Base-by-base conservation (phyloP, 2,888 invertebrate species). In the Drosophila subsilvestris region DNA sequence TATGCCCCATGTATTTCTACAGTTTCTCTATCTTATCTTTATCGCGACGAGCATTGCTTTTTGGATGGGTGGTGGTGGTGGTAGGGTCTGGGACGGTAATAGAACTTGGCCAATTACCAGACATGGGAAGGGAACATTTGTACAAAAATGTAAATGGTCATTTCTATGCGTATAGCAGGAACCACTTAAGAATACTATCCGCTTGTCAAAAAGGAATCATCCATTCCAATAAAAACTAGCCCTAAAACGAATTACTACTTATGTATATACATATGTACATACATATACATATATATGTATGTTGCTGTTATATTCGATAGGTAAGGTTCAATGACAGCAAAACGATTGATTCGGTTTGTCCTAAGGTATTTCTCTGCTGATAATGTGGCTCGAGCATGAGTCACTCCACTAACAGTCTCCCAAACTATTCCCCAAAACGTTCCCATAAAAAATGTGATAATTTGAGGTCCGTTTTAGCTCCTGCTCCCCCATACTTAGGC, bases 291-390 rank as follows among this genome's bases (percentile, higher is more conserved):
- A n/a, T n/a, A n/a, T n/a, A 47, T 47, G 47, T 22, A 14, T 14
- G 20, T 7, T 17, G 12, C n/a, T 14, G 27, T n/a, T 27, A 32
- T 54, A 44, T 20, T 49, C 53, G 48, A 70, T 71, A 45, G 53
- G 29, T 53, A 51, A 70, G 45, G 74, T 70, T 70, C 74, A 71
- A 65, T 66, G 74, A 71, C 70, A 71, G 74, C 56, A 44, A 71
- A 66, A 53, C 56, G 66, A 70, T 74, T 65, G 66, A 66, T 65
- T 71, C 47, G 53, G 56, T 42, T 20, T n/a, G 49, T 18, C 22
- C 20, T 22, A 20, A 18, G 54, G 22, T 29, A 51, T 59, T 54
- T 54, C 17, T 29, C 45, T 45, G 6, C 60, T 10, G 69, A 66
- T 66, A 68, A n/a, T 14, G n/a, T n/a, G 7, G 7, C 12, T 56